Evolutionary conservation across 2,797 vertebrate species (phyloP), one percentile per base, ranked within the genome.

Genomic region (Meriones psammophilus): DNA sequence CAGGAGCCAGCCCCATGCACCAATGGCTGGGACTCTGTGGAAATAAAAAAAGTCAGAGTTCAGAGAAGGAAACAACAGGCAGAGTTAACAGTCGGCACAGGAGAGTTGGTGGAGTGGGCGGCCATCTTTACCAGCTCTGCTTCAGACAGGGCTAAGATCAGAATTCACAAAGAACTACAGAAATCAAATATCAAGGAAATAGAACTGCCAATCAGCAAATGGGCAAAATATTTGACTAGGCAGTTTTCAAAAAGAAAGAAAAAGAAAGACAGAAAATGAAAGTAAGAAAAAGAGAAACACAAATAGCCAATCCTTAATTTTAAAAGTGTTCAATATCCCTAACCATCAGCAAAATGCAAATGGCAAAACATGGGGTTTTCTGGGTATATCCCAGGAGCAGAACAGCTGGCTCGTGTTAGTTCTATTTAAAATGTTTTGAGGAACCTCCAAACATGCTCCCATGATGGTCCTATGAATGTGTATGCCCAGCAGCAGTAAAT

Each of bases 71-170:
- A 73, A 73, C n/a, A 17, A 22, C 22, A 0, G 0, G 6, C n/a
- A 81, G 33, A 81, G 79, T 60, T 60, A 58, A 60, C 8, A 5
- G 50, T 17, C 22, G 26, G 22, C 42, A 54, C 33, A 30, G 20
- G 64, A 64, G 69, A 30, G 1, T 13, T 58, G 2, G 1, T 13
- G 0, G 68, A 28, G 56, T 30, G 13, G 68, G 33, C 0, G 15
- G 24, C 8, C 10, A 15, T 7, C 85, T 58, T 87, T 39, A 58
- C 2, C 22, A 39, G 24, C 24, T 20, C 12, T 7, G 30, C 85
- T 36, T 39, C 68, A 39, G 85, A 58, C 50, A 39, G 50, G 22
- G 50, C 50, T 39, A 36, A 73, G 15, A 58, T 24, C 33, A 73
- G 85, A 36, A 58, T 18, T 87, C 39, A 87, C 50, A 39, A 56